These are phyloP conservation scores for Pharmacophagus antenor DNA, from an alignment of 2,888 invertebrate species.

Conservation along the genomic window DNA sequence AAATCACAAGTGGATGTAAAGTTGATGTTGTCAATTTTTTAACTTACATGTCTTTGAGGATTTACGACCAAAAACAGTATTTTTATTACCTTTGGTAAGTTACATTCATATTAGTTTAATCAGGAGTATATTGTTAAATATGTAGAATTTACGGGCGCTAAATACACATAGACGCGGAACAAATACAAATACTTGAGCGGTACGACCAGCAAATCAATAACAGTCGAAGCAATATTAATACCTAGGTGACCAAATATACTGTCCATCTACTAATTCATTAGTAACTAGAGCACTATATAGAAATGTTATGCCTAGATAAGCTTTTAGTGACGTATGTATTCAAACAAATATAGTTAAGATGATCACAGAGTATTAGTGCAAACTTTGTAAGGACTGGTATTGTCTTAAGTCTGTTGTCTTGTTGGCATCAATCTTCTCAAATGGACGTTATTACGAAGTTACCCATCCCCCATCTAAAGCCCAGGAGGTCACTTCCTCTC, in stretches of 20 bases:
- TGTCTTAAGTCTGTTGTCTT: slow-evolving; percentile 71
- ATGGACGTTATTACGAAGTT: slow-evolving; percentile 70
- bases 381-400: slow-evolving; percentile 59
- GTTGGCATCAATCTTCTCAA: slow-evolving; percentile 74
- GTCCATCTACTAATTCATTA: neutral
- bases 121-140: too few relatives aligned
- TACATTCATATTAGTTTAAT: too few relatives aligned
- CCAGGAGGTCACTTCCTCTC: slow-evolving; percentile 77
- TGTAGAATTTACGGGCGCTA: too few relatives aligned
- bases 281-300: neutral
- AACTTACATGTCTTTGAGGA: too few relatives aligned
- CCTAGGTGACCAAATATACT: neutral
- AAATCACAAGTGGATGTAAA: too few relatives aligned
- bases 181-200: too few relatives aligned
- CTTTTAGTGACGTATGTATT: neutral
- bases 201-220: too few relatives aligned
- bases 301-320: neutral
- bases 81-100: too few relatives aligned
- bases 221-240: too few relatives aligned
- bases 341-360: slow-evolving; percentile 27
- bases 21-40: too few relatives aligned
- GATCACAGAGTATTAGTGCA: slow-evolving; percentile 41
- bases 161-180: too few relatives aligned
- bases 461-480: slow-evolving; percentile 52
- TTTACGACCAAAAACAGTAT: too few relatives aligned